Conservation (phyloP, 2,797 vertebrate species). For the Emys orbicularis region DNA sequence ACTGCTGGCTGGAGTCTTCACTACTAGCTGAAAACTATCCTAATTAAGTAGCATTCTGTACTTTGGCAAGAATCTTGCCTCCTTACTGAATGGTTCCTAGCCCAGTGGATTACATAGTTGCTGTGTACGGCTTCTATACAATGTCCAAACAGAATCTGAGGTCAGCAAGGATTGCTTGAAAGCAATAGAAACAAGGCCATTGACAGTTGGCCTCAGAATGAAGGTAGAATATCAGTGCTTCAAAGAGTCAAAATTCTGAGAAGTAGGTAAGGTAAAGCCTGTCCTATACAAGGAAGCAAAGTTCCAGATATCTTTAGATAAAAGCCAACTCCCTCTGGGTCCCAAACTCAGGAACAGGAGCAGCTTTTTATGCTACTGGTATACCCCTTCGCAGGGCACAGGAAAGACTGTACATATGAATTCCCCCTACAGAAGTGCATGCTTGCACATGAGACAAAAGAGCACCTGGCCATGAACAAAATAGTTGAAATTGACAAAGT, state of each 20-base stretch:
- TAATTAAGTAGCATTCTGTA: neutral
- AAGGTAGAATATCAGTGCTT: neutral
- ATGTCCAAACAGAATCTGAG: neutral
- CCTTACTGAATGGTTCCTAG: neutral
- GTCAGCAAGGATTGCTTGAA: neutral
- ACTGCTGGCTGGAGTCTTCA: neutral
- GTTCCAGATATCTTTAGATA: neutral
- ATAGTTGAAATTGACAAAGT: neutral
- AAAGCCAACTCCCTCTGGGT: neutral
- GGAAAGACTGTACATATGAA: neutral
- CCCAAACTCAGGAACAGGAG: neutral
- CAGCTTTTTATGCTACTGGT: neutral
- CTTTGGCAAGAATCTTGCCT: neutral
- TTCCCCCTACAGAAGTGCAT: neutral
- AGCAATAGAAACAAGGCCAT: neutral
- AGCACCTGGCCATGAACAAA: neutral
- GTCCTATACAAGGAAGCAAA: neutral
- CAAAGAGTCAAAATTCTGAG: neutral
- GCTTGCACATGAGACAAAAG: neutral
- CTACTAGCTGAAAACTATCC: neutral
- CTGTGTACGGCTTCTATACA: neutral
- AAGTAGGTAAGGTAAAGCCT: neutral
- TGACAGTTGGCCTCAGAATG: neutral
- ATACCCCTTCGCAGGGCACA: neutral
- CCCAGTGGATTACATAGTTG: neutral